Percentiles rank a stretch among this genome's conserved stretches.
Conservation (phyloP, 2,888 invertebrate genomes). For the Diachrysia chrysitis region DNA sequence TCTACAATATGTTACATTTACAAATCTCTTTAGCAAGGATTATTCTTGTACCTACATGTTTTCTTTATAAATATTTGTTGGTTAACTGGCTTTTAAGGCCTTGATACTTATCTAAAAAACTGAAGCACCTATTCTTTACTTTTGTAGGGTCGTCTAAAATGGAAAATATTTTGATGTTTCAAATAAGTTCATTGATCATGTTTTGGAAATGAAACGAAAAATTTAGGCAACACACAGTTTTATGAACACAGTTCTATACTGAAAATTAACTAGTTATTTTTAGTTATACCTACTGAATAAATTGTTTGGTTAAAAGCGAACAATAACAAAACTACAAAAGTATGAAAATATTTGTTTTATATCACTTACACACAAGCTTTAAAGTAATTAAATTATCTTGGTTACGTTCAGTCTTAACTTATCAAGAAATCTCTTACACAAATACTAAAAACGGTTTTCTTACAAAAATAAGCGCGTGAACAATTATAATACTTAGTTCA, state of each 20-base stretch:
- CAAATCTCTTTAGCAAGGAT: too few relatives aligned
- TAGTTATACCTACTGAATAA: too few relatives aligned
- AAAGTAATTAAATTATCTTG: background rate
- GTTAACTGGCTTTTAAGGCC: background rate
- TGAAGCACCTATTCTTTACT: background rate
- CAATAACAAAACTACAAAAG: conserved; percentile 4
- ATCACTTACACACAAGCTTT: background rate
- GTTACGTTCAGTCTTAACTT: background rate
- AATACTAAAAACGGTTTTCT: background rate
- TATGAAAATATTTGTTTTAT: background rate
- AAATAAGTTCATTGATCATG: background rate
- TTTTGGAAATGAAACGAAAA: background rate
- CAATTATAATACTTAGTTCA: conserved; percentile 30
- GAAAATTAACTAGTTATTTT: background rate
- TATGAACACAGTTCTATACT: background rate
- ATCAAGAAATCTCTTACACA: background rate
- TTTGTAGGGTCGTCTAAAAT: background rate
- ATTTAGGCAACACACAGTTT: background rate
- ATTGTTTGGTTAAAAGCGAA: background rate
- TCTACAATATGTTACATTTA: too few relatives aligned
- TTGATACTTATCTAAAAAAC: background rate
- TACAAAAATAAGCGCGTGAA: background rate
- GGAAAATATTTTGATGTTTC: background rate
- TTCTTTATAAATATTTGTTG: background rate
- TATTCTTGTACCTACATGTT: background rate